Evolutionary conservation across 2,888 invertebrate genomes (phyloP).

Genomic region (Cheilosia impressa): DNA sequence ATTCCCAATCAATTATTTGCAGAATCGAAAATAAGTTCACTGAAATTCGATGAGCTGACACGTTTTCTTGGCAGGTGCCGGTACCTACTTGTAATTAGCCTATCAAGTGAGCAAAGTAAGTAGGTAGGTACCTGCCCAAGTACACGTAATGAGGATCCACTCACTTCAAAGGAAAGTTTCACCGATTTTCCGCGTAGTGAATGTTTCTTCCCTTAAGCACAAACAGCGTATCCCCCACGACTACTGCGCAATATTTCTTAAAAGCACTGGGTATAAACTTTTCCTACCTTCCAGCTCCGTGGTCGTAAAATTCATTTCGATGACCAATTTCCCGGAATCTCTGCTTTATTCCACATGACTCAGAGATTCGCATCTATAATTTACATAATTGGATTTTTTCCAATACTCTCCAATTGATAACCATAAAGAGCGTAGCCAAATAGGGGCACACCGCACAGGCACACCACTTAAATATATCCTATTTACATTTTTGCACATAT

Average conservation of each 20-base stretch:
- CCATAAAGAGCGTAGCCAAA: constrained; percentile 13
- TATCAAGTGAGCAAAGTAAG: too few relatives aligned
- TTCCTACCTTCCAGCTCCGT: not conserved
- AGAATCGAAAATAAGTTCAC: too few relatives aligned
- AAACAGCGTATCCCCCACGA: not conserved
- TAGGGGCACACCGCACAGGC: not conserved
- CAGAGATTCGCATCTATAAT: constrained; percentile 23
- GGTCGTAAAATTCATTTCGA: not conserved
- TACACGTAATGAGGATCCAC: too few relatives aligned
- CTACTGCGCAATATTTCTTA: too few relatives aligned
- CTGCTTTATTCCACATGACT: constrained; percentile 4
- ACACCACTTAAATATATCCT: constrained; percentile 22
- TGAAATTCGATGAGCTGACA: too few relatives aligned
- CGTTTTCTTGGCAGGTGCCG: too few relatives aligned
- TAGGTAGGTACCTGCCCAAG: too few relatives aligned
- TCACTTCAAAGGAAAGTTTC: too few relatives aligned
- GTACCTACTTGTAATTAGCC: too few relatives aligned
- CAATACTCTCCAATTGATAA: constrained; percentile 21
- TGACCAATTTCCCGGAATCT: constrained; percentile 8
- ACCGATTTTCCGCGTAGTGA: constrained; percentile 1
- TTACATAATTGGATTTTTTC: constrained; percentile 35
- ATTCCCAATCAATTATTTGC: too few relatives aligned
- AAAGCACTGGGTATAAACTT: too few relatives aligned
- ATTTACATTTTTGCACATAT: not conserved
- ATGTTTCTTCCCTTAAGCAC: not conserved